Evolutionary conservation across 2,113 vertebrate genomes (phyloP).

Genomic region (Calypte anna): DNA sequence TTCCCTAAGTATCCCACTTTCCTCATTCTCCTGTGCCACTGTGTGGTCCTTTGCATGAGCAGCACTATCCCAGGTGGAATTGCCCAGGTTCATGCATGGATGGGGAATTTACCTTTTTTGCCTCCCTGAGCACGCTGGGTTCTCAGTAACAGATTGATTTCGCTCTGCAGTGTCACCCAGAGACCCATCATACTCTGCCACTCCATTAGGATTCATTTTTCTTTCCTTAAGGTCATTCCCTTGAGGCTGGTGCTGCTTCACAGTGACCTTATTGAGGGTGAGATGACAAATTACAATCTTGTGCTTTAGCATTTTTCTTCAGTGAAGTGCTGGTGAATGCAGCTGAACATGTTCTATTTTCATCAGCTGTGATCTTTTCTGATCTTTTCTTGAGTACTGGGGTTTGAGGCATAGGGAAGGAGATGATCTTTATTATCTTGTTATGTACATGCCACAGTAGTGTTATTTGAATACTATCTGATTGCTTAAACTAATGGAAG

Average conservation of each 20-base stretch:
- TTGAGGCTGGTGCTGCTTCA: background rate
- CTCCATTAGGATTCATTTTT: background rate
- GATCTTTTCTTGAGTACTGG: background rate
- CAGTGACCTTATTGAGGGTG: background rate
- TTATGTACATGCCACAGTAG: background rate
- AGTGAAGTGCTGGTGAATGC: background rate
- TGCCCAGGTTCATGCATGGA: background rate
- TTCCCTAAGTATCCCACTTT: accelerated
- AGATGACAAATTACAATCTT: background rate
- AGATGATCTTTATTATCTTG: background rate
- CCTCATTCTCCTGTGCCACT: background rate
- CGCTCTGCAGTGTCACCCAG: accelerated
- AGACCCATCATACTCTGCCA: background rate
- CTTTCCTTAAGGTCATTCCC: background rate
- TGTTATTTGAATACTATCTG: background rate
- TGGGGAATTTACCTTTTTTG: background rate
- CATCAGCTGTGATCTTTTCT: background rate
- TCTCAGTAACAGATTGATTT: background rate
- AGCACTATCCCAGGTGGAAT: background rate
- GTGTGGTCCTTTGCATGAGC: accelerated
- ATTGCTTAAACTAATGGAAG: background rate
- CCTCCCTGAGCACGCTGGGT: background rate
- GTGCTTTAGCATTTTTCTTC: background rate
- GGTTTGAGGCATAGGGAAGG: background rate
- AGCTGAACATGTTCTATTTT: background rate